phyloP scores from a whole-genome alignment of 1,140 invertebrate species.

The Condylostylus longicornis region DNA sequence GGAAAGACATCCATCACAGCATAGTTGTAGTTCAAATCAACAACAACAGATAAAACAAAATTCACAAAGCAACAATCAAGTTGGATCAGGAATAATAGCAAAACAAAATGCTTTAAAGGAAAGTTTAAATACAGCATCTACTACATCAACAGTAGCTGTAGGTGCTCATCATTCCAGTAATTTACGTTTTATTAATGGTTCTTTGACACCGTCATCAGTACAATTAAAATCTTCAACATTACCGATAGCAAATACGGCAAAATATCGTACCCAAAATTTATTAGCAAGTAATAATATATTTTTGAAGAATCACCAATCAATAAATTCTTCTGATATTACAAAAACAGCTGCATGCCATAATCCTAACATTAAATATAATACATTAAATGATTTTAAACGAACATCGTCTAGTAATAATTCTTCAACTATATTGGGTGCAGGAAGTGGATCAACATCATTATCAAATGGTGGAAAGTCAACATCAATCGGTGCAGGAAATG shows the following conservation, averaged over 20 bases:
- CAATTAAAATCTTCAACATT: too few species aligned
- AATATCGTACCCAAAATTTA: too few species aligned
- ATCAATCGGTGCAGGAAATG: too few species aligned
- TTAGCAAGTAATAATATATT: too few species aligned
- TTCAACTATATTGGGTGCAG: not conserved
- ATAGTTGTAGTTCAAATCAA: too few species aligned
- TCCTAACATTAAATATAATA: constrained; percentile 5
- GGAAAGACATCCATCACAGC: constrained; percentile 3
- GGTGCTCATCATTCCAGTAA: not conserved
- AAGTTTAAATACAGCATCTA: not conserved
- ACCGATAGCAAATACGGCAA: too few species aligned
- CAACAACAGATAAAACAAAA: constrained; percentile 1
- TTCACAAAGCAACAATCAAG: not conserved
- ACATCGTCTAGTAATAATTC: not conserved
- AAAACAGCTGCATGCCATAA: too few species aligned
- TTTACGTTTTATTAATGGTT: too few species aligned
- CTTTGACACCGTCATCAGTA: too few species aligned
- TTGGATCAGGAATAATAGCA: not conserved
- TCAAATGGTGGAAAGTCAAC: too few species aligned
- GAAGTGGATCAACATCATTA: not conserved
- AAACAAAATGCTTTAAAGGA: constrained; percentile 1
- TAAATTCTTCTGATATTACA: too few species aligned
- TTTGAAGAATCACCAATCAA: too few species aligned
- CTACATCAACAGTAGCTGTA: not conserved
- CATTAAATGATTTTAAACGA: constrained; percentile 1